Evolutionary conservation across 2,888 invertebrate species (phyloP).

Genomic region (Aspidiotus destructor): DNA sequence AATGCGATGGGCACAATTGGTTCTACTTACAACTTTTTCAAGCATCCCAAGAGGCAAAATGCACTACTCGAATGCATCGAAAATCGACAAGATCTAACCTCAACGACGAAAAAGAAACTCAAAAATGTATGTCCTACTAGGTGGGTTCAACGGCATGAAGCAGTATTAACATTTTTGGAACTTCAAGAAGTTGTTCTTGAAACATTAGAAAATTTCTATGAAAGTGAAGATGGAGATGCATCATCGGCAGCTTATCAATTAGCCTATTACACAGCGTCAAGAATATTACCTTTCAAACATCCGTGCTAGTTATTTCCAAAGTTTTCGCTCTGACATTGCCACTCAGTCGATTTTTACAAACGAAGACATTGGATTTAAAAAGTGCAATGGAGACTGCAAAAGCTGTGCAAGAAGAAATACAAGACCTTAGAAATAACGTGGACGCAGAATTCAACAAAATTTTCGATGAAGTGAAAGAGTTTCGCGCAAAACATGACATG

Average conservation of each 20-base stretch:
- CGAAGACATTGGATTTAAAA: background rate
- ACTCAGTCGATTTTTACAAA: background rate
- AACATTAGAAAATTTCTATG: conserved; percentile 21
- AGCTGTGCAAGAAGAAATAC: background rate
- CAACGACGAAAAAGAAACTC: background rate
- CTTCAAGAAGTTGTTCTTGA: too few relatives aligned
- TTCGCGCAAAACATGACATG: background rate
- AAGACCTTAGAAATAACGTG: background rate
- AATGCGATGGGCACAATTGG: too few relatives aligned
- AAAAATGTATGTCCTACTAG: background rate
- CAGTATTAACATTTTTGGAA: too few relatives aligned
- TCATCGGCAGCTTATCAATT: conserved; percentile 7
- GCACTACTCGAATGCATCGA: too few relatives aligned
- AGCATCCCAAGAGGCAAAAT: too few relatives aligned
- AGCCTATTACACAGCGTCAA: background rate
- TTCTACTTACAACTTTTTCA: too few relatives aligned
- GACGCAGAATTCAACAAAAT: background rate
- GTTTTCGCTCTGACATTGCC: conserved; percentile 3
- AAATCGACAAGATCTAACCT: too few relatives aligned
- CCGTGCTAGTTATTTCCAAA: background rate
- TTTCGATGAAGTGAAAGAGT: background rate
- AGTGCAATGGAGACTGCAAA: background rate
- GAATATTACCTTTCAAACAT: conserved; percentile 15
- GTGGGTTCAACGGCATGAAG: too few relatives aligned
- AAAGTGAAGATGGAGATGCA: background rate